Evolutionary conservation across 1,140 invertebrate species (phyloP), one percentile per base, ranked within the genome.

Genomic region (Ceratoteleas bidentatus): DNA sequence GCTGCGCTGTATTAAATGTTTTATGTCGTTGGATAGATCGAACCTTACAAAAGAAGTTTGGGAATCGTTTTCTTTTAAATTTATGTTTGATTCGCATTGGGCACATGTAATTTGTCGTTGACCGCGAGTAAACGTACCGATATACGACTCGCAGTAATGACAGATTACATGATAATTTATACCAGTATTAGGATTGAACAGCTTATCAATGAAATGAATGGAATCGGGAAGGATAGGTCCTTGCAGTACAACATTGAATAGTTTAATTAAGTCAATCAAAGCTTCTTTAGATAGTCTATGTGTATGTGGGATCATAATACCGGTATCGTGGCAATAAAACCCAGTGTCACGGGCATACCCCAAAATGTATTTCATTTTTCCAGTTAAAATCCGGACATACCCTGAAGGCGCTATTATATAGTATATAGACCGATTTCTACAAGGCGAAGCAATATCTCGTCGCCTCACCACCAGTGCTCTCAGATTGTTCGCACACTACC

Each of bases 151-250:
- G 34, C 56, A 58, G 9, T 45, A 10, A 10, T 40, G 3, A 45
- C 56, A 58, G 0, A 58, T 6, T 10, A 14, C 56, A 58, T 58
- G 36, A 38, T 56, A 56, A 0, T 9, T 36, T 14, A 56, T 3
- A 14, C 13, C 53, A 56, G 13, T 7, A 14, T 36, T 15, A 0
- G 53, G 53, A 38, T 56, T 56, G 38, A 36, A 56, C 36, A 56
- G 13, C 36, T 56, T 56, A 38, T 56, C 53, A 3, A 56, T 36
- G 6, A 56, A 38, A 38, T 56, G 38, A 56, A 32, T 38, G 13
- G 53, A 13, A 56, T 10, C 6, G n/a, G 53, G 53, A 0, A 56
- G 32, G 10, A 53, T 10, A 6, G 15, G 10, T 6, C n/a, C 11
- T 10, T 53, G 50, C 0, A 53, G 8, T 0, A 53, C n/a, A 33